Evolutionary conservation across 2,888 invertebrate species (phyloP), one percentile per base, ranked within the genome.

Genomic region (Oscheius onirici): DNA sequence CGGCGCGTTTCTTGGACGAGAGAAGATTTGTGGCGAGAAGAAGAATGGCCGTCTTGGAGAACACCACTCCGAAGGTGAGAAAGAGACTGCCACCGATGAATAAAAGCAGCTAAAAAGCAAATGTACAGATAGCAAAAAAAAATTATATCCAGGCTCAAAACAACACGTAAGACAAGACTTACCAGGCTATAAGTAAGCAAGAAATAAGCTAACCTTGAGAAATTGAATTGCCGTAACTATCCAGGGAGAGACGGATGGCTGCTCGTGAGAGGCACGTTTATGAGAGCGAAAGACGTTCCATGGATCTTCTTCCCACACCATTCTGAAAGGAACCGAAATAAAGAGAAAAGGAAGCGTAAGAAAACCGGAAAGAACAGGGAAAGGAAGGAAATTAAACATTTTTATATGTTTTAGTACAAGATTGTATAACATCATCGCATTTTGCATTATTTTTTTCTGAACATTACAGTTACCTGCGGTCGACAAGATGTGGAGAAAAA

Each of bases 21-120:
- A 11, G 60, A 22, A 85, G 76, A 72, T 84, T 86, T 43, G 86
- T 84, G 24, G 85, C 73, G 52, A 86, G 73, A 22, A 84, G 57
- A 22, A 83, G 61, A 1, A 84, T 76, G 24, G 77, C 72, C 2
- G 76, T 60, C 51, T 84, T 84, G 8, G 85, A 84, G 65, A 84
- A 71, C 13, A 83, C 73, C 0, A 81, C 75, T 17, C 84, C 84
- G n/a, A 79, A 44, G 5, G 82, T 71, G 54, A 83, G 71, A 20
- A 79, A 68, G 2, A 78, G 52, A 63, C 82, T 81, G 22, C 77
- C 73, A 44, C 79, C 51, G 15, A 83, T 63, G 58, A 84, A 82
- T 3, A 84, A 75, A n/a, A 76, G 40, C 22, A 84, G 72, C 84
- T 84, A 66, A 84, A 78, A 24, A 24, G 20, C 22, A 26, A n/a